Evolutionary conservation across 1,140 invertebrate genomes (phyloP).

Genomic region (Zaprionus ornatus): DNA sequence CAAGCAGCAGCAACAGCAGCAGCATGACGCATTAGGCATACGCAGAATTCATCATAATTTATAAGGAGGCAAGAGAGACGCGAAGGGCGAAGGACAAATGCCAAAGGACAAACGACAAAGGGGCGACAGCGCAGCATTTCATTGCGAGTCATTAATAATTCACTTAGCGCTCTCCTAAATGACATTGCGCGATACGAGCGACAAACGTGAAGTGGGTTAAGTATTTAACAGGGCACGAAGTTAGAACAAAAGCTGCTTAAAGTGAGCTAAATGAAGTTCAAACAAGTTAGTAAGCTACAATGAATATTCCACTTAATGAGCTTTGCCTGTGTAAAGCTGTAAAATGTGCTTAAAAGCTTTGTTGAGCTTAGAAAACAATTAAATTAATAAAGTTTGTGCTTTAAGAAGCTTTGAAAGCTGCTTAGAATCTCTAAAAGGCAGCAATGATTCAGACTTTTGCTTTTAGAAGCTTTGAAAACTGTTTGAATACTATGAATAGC

Average conservation of each 20-base stretch:
- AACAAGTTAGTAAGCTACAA: not conserved
- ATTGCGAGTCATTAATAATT: conserved; percentile 64
- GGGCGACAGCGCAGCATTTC: conserved; percentile 17
- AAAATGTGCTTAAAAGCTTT: not conserved
- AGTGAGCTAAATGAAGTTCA: no score
- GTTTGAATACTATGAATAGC: not conserved
- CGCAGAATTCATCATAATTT: conserved; percentile 69
- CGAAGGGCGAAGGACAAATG: not conserved
- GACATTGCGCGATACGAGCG: conserved; percentile 22
- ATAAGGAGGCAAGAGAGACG: conserved; percentile 22
- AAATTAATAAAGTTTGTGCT: no score
- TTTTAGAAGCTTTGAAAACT: not conserved
- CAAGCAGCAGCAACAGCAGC: conserved; percentile 12
- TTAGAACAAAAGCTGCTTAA: not conserved
- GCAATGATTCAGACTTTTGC: no score
- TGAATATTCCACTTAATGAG: not conserved
- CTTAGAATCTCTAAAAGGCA: no score
- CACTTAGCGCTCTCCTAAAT: conserved; percentile 28
- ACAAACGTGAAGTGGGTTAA: not conserved
- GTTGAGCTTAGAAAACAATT: not conserved
- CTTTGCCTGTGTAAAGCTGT: not conserved
- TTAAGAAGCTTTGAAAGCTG: not conserved
- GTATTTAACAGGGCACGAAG: not conserved
- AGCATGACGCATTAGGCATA: conserved; percentile 60
- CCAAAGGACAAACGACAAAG: conserved; percentile 6